Percentiles rank a stretch among this genome's conserved stretches.
Conservation (phyloP, 1,140 invertebrate genomes). For the Pectinophora gossypiella region DNA sequence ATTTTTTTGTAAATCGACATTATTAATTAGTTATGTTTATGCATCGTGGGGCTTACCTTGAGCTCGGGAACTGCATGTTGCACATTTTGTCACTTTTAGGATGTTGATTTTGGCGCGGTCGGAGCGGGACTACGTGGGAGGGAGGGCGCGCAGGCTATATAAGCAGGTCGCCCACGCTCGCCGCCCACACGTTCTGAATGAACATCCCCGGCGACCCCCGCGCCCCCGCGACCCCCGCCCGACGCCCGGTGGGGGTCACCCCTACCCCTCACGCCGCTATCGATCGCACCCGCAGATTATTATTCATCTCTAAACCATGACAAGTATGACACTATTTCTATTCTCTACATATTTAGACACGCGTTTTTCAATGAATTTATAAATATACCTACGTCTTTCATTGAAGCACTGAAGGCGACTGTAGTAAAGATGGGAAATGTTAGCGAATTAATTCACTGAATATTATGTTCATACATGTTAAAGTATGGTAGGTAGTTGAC, state of each 20-base stretch:
- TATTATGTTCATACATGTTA: no score
- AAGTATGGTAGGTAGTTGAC: no score
- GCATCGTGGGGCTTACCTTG: slow-evolving; percentile 36
- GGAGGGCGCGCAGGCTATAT: slow-evolving; percentile 71
- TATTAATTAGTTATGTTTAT: no score
- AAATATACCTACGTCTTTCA: no score
- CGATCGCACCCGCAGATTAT: slow-evolving; percentile 67
- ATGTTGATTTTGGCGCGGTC: slow-evolving; percentile 30
- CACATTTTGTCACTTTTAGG: slow-evolving; percentile 45
- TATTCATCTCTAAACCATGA: slow-evolving; percentile 58
- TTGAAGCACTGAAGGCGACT: no score
- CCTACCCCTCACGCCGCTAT: slow-evolving; percentile 42
- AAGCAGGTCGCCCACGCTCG: slow-evolving; percentile 67
- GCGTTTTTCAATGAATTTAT: no score
- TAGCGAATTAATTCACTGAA: no score
- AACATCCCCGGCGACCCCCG: slow-evolving; percentile 52
- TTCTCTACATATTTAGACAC: not conserved
- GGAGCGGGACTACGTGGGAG: slow-evolving; percentile 45
- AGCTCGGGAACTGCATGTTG: slow-evolving; percentile 36
- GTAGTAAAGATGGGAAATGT: no score
- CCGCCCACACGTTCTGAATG: slow-evolving; percentile 80
- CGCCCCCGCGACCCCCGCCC: slow-evolving; percentile 15
- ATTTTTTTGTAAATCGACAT: no score
- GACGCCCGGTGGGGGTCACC: slow-evolving; percentile 15
- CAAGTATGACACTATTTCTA: slow-evolving; percentile 21